phyloP scores from a whole-genome alignment of 2,113 vertebrate species.

The Nibea albiflora region DNA sequence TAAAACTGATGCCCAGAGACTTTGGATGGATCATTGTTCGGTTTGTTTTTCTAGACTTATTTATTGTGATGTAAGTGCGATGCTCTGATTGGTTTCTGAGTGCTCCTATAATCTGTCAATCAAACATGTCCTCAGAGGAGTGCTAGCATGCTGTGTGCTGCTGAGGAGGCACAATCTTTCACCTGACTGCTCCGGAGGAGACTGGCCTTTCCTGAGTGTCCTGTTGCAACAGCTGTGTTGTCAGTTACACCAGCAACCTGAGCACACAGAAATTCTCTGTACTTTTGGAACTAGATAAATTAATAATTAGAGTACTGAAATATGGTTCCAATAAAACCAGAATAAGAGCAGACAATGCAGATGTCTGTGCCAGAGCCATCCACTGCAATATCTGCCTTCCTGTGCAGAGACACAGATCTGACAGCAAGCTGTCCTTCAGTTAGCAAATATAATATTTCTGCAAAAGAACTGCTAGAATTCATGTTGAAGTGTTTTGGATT shows the following conservation, averaged over 20 bases:
- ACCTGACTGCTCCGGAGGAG: conserved; percentile 4
- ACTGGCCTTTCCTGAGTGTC: not conserved
- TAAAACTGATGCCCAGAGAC: not conserved
- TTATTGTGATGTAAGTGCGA: not conserved
- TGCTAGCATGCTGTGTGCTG: conserved; percentile 1
- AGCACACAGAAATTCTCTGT: not conserved
- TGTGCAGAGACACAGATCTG: no score
- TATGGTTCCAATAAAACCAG: no score
- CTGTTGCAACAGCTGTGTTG: not conserved
- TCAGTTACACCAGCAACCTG: not conserved
- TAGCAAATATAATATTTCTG: no score
- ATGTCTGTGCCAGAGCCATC: no score
- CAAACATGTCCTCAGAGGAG: conserved; percentile 12
- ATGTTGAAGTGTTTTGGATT: no score
- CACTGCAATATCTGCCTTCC: no score
- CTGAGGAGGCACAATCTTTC: conserved; percentile 17
- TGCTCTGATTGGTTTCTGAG: not conserved
- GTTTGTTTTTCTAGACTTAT: not conserved
- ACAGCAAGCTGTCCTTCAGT: no score
- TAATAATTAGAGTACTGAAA: no score
- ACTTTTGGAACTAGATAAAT: not conserved
- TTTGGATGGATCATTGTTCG: not conserved
- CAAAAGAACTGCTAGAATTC: no score
- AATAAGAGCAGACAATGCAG: no score
- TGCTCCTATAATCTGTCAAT: conserved; percentile 3